These are phyloP conservation scores for Leptoclinus maculatus DNA, from an alignment of 2,797 vertebrate species.

Conservation along the genomic window DNA sequence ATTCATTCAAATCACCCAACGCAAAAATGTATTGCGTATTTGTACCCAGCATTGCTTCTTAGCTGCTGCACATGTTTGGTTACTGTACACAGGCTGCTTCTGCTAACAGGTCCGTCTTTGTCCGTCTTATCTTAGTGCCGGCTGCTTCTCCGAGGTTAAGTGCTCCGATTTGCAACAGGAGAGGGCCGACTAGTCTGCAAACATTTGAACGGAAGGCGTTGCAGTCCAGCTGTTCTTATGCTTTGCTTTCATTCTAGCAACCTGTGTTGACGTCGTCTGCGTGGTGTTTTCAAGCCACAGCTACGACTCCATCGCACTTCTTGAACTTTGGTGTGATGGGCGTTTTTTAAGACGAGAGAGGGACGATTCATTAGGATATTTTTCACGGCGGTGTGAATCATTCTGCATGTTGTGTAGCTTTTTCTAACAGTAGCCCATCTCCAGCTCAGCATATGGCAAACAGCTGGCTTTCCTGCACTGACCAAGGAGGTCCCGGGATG, in stretches of 20 bases:
- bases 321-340: neutral
- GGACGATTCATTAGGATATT: neutral
- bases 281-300: neutral
- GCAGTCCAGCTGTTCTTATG: constrained; percentile 17
- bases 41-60: neutral
- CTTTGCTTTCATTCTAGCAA: neutral
- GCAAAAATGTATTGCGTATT: no score
- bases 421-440: constrained; percentile 1
- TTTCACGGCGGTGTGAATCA: neutral
- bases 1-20: no score
- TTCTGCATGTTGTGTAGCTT: neutral
- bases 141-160: constrained; percentile 51
- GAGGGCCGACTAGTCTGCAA: constrained; percentile 44
- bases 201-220: constrained; percentile 61
- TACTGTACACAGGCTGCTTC: constrained; percentile 1
- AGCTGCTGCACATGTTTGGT: neutral
- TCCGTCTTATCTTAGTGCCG: constrained; percentile 46
- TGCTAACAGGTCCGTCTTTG: constrained; percentile 32
- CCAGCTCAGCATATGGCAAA: constrained; percentile 7
- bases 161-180: constrained; percentile 30
- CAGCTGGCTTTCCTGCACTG: constrained; percentile 14
- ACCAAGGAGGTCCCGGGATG: neutral
- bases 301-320: neutral
- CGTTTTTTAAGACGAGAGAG: neutral
- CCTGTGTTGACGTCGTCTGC: neutral